Evolutionary conservation across 1,140 invertebrate species (phyloP), one percentile per base, ranked within the genome.

Genomic region (Homarus americanus): DNA sequence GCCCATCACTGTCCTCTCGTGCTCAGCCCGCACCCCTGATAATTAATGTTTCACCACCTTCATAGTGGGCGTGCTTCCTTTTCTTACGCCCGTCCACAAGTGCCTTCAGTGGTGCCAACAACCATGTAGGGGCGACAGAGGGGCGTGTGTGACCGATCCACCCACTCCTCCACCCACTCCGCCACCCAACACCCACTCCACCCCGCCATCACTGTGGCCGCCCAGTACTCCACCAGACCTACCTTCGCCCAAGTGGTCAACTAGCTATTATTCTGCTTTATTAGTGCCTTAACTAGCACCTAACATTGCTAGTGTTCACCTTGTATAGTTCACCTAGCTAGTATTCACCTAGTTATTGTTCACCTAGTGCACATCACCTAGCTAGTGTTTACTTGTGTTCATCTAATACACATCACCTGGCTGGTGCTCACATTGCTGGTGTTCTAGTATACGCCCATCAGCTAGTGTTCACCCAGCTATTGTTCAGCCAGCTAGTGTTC

Each of bases 281-380:
- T 38, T 34, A 80, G 41, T 80, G 41, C 53, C 53, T 80, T 32
- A 80, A 38, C 78, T 80, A 80, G 78, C 40, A 38, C n/a, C 10
- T 82, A 38, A 58, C 10, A 49, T 82, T 38, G 53, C 79, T 82
- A 82, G 49, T 82, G n/a, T 10, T 82, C 79, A 82, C 79, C 79
- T 82, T 63, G 79, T 53, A 38, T 7, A 4, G 9, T 28, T 24
- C 78, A 28, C 38, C 78, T n/a, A n/a, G 9, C 78, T 32, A 20
- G 41, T 53, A 24, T 32, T 38, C 28, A 73, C 28, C 28, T 36
- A 73, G 72, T 28, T 36, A 34, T 15, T 75, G 28, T 17, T 36
- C 7, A 34, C n/a, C 36, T 34, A 73, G 72, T 73, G 32, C n/a
- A n/a, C n/a, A 17, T 2, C 9, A 15, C 32, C 32, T 34, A 36